Evolutionary conservation across 2,888 invertebrate species (phyloP).

Genomic region (Trisateles emortualis): DNA sequence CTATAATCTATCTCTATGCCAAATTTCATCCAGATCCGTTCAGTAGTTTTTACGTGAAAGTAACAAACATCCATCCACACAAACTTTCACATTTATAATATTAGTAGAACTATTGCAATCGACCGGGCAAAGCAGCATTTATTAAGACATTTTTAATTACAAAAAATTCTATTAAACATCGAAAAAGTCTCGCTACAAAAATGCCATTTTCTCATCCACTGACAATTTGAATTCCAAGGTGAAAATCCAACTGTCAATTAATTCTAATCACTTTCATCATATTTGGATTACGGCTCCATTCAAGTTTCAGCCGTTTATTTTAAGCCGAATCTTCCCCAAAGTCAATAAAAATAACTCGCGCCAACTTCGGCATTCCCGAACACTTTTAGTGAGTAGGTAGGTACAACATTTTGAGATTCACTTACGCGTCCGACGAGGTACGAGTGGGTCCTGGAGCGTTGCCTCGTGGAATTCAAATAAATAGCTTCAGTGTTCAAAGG

Average conservation of each 20-base stretch:
- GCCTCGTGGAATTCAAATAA: slow-evolving; percentile 33
- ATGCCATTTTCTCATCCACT: background rate
- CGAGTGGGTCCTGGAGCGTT: slow-evolving; percentile 10
- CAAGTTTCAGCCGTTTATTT: background rate
- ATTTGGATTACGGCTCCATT: background rate
- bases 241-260: background rate
- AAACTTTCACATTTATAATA: too few species aligned
- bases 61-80: too few species aligned
- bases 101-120: too few species aligned
- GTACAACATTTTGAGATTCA: slow-evolving; percentile 14
- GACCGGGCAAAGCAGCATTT: too few species aligned
- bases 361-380: background rate
- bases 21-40: too few species aligned
- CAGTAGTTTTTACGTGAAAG: too few species aligned
- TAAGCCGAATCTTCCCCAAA: background rate
- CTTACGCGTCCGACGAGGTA: slow-evolving; percentile 24
- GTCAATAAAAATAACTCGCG: background rate
- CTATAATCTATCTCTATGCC: too few species aligned
- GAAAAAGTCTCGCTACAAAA: background rate
- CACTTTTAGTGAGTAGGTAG: too few species aligned
- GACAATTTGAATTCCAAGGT: background rate
- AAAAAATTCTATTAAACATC: too few species aligned
- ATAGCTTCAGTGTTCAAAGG: slow-evolving; percentile 33
- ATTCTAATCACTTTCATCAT: background rate
- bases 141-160: too few species aligned